Conservation (phyloP, 64 coral and sea anemone species). For the Pocillopora damicornis region DNA sequence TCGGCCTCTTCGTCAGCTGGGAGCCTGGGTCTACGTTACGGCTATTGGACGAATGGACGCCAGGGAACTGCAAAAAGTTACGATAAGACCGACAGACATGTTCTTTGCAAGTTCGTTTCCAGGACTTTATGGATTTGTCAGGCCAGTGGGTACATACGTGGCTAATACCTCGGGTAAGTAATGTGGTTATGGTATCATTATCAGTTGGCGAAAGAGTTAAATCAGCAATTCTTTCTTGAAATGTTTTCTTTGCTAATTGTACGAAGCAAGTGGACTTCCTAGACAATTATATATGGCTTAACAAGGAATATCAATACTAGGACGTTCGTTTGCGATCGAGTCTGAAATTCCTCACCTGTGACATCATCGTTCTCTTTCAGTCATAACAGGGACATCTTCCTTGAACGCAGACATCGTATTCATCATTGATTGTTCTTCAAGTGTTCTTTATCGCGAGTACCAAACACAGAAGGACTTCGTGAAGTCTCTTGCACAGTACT, state of each 20-base stretch:
- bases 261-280: background rate
- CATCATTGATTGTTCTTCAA: conserved; percentile 66
- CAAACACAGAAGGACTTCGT: conserved; percentile 44
- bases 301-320: background rate
- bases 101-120: conserved; percentile 52
- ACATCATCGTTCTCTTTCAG: background rate
- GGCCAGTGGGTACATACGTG: conserved; percentile 21
- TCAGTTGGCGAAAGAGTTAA: no score
- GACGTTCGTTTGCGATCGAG: background rate
- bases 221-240: no score
- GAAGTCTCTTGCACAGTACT: conserved; percentile 38
- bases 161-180: conserved; percentile 30
- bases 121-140: conserved; percentile 17
- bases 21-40: conserved; percentile 49
- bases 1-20: conserved; percentile 20
- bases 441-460: conserved; percentile 39
- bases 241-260: background rate
- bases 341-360: background rate
- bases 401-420: conserved; percentile 67
- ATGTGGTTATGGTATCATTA: background rate
- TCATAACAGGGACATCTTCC: conserved; percentile 13
- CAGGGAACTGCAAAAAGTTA: conserved; percentile 1
- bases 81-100: conserved; percentile 47
- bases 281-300: no score
- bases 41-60: conserved; percentile 30